phyloP scores from a whole-genome alignment of 2,797 vertebrate species.

The Siniperca undulata region DNA sequence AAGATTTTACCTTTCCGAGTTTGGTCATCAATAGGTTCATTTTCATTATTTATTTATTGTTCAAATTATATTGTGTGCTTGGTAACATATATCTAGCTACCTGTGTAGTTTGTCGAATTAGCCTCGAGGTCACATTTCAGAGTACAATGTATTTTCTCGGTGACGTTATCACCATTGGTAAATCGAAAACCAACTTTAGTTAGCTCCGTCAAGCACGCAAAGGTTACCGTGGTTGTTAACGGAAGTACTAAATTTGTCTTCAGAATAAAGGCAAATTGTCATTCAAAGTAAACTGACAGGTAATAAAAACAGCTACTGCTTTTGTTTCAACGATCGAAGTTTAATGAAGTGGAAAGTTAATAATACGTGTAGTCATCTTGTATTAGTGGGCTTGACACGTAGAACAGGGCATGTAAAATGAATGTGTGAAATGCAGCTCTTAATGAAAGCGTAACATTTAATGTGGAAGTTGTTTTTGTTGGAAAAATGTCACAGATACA shows the following conservation, averaged over 20 bases:
- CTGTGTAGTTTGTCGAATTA: background rate
- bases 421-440: background rate
- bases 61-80: background rate
- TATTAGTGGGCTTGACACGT: too few relatives aligned
- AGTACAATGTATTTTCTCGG: background rate
- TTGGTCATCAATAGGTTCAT: background rate
- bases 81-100: too few relatives aligned
- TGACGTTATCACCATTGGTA: background rate
- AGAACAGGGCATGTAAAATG: background rate
- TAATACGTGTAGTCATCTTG: background rate
- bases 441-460: too few relatives aligned
- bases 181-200: background rate
- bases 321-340: background rate
- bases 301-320: too few relatives aligned
- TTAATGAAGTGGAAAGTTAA: background rate
- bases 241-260: background rate
- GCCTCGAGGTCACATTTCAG: background rate
- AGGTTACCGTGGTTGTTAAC: background rate
- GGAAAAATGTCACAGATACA: background rate
- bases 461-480: background rate
- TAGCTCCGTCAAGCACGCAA: background rate
- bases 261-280: slow-evolving; percentile 16
- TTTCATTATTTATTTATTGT: too few relatives aligned
- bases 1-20: background rate
- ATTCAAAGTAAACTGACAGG: accelerated